phyloP scores from a whole-genome alignment of 1,140 invertebrate genomes.

The Aradophagus sp. region DNA sequence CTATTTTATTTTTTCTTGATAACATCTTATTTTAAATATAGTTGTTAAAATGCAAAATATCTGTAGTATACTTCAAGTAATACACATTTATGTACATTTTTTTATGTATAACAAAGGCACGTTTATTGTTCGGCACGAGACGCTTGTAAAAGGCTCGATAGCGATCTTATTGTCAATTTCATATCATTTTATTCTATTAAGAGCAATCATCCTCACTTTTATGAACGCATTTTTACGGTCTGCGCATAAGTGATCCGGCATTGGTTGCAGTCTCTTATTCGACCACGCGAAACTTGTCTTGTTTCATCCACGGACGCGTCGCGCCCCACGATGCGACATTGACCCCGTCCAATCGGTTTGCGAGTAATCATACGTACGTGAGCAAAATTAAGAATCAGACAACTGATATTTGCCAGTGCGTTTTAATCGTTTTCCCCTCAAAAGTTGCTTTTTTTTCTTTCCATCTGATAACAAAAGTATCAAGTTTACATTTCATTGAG shows the following conservation, averaged over 20 bases:
- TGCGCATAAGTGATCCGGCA: slow-evolving; percentile 22
- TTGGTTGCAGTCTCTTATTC: slow-evolving; percentile 16
- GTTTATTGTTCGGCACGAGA: background rate
- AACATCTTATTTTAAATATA: no score
- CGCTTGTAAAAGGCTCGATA: background rate
- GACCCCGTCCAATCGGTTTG: slow-evolving; percentile 42
- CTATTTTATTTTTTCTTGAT: background rate
- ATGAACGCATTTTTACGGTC: slow-evolving; percentile 24
- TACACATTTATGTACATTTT: no score
- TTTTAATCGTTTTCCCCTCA: slow-evolving; percentile 20
- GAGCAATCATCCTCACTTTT: slow-evolving; percentile 23
- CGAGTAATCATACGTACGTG: slow-evolving; percentile 39
- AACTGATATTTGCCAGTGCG: slow-evolving; percentile 13
- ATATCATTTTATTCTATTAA: slow-evolving; percentile 9
- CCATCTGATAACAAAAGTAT: no score
- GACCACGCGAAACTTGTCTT: slow-evolving; percentile 28
- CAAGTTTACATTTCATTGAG: no score
- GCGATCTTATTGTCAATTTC: slow-evolving; percentile 8
- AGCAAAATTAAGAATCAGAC: slow-evolving; percentile 16
- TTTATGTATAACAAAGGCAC: no score
- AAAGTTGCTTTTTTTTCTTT: background rate
- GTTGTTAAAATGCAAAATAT: no score
- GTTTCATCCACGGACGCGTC: slow-evolving; percentile 41
- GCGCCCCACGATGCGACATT: slow-evolving; percentile 36
- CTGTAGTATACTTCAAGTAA: no score